A percentile compares a stretch with the other conserved stretches of the same genome.
These are phyloP conservation scores for Thalassophryne amazonica DNA, from an alignment of 2,797 vertebrate species.

Conservation along the genomic window DNA sequence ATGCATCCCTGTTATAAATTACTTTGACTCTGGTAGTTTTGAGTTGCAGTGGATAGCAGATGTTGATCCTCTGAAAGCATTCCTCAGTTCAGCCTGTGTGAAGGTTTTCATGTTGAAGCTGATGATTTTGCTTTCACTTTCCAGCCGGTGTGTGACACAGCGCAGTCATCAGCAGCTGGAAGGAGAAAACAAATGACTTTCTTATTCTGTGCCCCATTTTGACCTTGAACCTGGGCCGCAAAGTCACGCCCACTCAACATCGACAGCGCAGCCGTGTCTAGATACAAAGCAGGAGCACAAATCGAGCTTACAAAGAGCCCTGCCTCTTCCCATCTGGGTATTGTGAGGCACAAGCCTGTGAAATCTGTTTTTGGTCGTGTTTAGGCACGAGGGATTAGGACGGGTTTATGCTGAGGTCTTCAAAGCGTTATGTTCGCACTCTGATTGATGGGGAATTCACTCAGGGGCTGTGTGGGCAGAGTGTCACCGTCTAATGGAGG, in stretches of 20 bases:
- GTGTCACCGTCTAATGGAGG: slow-evolving; percentile 20
- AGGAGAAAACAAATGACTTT: slow-evolving; percentile 55
- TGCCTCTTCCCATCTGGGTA: slow-evolving; percentile 43
- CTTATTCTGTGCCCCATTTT: slow-evolving; percentile 33
- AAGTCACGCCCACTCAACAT: slow-evolving; percentile 32
- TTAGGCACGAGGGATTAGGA: slow-evolving; percentile 67
- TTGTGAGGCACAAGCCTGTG: slow-evolving; percentile 69
- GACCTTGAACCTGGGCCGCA: slow-evolving; percentile 41
- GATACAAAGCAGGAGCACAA: slow-evolving; percentile 17
- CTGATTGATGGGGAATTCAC: slow-evolving; percentile 41
- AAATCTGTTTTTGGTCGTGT: slow-evolving; percentile 68
- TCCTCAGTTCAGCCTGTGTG: slow-evolving; percentile 45
- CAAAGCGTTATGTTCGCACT: slow-evolving; percentile 42
- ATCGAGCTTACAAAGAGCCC: slow-evolving; percentile 42
- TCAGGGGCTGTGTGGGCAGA: slow-evolving; percentile 3
- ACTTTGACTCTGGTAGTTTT: no score
- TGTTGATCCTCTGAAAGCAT: slow-evolving; percentile 32
- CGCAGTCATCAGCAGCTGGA: slow-evolving; percentile 72
- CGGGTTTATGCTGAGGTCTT: slow-evolving; percentile 43
- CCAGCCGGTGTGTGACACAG: slow-evolving; percentile 56
- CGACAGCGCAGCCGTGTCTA: slow-evolving; percentile 21
- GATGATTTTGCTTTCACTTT: slow-evolving; percentile 56
- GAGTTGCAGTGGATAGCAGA: neutral
- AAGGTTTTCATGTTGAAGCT: slow-evolving; percentile 76
- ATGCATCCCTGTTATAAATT: no score